Evolutionary conservation across 1,140 invertebrate genomes (phyloP).

Genomic region (Trinorchestia longiramus): DNA sequence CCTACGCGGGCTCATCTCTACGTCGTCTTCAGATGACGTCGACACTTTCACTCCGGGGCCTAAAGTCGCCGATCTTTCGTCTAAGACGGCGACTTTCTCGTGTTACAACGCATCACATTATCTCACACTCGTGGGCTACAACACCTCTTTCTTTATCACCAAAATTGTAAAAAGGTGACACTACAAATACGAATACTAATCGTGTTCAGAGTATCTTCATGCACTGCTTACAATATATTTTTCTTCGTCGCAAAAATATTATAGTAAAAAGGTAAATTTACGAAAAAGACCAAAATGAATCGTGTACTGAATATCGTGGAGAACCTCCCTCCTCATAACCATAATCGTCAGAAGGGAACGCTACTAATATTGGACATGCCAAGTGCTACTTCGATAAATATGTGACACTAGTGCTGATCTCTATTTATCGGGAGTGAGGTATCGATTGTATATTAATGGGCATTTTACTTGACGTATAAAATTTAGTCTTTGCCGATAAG

Average conservation of each 20-base stretch:
- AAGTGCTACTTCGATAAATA: no score
- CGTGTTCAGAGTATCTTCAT: no score
- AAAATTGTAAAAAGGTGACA: slow-evolving; percentile 61
- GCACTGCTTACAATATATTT: slow-evolving; percentile 42
- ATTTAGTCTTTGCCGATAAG: no score
- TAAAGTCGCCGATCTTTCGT: background rate
- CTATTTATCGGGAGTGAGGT: no score
- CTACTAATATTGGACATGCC: no score
- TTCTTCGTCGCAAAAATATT: slow-evolving; percentile 64
- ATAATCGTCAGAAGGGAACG: no score
- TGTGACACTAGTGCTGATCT: no score
- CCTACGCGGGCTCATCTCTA: slow-evolving; percentile 60
- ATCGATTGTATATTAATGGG: no score
- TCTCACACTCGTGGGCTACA: slow-evolving; percentile 58
- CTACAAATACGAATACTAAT: background rate
- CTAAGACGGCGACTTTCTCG: slow-evolving; percentile 55
- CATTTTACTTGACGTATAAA: no score
- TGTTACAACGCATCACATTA: slow-evolving; percentile 63
- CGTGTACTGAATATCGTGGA: no score
- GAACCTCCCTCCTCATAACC: no score
- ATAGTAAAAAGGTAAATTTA: slow-evolving; percentile 64
- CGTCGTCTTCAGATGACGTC: slow-evolving; percentile 49
- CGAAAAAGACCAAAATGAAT: background rate
- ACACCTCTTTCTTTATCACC: slow-evolving; percentile 63
- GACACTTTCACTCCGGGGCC: slow-evolving; percentile 43